Evolutionary conservation across 2,888 invertebrate genomes (phyloP), one percentile per base, ranked within the genome.

Genomic region (Campoplex nolae): DNA sequence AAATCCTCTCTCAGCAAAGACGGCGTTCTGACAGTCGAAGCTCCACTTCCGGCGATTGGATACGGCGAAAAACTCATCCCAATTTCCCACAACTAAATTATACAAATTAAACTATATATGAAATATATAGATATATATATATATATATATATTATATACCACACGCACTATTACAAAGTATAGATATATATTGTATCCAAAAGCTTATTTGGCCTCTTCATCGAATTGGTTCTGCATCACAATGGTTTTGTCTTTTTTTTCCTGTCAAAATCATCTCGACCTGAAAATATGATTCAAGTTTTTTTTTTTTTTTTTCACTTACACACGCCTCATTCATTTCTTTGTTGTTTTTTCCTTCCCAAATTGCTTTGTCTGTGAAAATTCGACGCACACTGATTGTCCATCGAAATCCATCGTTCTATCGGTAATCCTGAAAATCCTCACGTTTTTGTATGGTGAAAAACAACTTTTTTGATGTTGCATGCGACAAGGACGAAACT

Each of bases 1-100:
- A 98, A 98, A 95, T 99, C 99, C 48, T 99, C 99, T 70, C 96
- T 99, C 93, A 98, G 98, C 94, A 98, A 98, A 95, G 99, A 99
- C 94, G 99, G 99, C 67, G 98, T 99, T 48, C 96, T 99, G 88
- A 99, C 99, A 54, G 99, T 99, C 73, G 99, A 99, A 94, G 99
- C 99, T 38, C 99, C 99, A 3, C 96, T 99, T 93, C 99, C 99
- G 48, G 97, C 98, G 85, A 96, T 97, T 89, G 97, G 97, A 88
- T 96, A 96, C 91, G 97, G 97, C 90, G 98, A 98, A 95, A 97
- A 97, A 94, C 96, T 97, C 95, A 98, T 98, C 95, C 97, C 98
- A 92, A 97, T 98, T 92, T 97, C 97, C 90, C 96, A 96, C 91
- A 96, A 96, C 93, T 95, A 95, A 94, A 93, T 89, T 83, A 88